These are phyloP conservation scores for Phocoena phocoena DNA, from an alignment of 2,113 vertebrate genomes.

Conservation along the genomic window DNA sequence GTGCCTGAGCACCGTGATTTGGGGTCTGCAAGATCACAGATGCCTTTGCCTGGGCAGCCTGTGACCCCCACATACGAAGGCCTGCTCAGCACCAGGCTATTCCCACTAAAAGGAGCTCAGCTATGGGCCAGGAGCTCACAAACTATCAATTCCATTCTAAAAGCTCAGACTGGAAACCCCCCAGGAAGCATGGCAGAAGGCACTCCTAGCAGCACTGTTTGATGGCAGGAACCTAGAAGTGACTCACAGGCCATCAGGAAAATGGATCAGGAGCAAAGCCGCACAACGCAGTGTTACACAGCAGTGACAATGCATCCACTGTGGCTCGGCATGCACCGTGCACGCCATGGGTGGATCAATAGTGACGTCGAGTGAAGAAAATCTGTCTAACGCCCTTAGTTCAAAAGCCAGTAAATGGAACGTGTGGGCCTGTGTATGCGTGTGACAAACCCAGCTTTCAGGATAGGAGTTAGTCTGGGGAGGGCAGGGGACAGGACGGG, in stretches of 20 bases:
- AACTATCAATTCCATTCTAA: too few species aligned
- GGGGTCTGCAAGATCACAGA: background rate
- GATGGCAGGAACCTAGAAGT: background rate
- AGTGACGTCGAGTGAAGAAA: fast-evolving
- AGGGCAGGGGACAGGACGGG: background rate
- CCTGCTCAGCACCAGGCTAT: background rate
- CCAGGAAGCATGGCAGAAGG: background rate
- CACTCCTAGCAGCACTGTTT: background rate
- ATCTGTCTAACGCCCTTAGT: fast-evolving
- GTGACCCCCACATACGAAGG: fast-evolving
- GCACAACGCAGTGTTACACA: fast-evolving
- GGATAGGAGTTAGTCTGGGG: background rate
- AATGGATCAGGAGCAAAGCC: fast-evolving
- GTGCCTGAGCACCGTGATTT: background rate
- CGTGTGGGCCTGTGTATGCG: fast-evolving
- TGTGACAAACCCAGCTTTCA: background rate
- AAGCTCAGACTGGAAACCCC: background rate
- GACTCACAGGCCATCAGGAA: background rate
- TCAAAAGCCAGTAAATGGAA: background rate
- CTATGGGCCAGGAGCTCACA: background rate
- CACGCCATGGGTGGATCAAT: fast-evolving
- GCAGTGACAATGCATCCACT: fast-evolving
- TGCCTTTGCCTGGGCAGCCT: background rate
- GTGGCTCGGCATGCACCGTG: fast-evolving
- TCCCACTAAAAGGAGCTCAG: too few species aligned